These are phyloP conservation scores for Thyatira batis DNA, from an alignment of 2,888 invertebrate genomes.

Conservation along the genomic window DNA sequence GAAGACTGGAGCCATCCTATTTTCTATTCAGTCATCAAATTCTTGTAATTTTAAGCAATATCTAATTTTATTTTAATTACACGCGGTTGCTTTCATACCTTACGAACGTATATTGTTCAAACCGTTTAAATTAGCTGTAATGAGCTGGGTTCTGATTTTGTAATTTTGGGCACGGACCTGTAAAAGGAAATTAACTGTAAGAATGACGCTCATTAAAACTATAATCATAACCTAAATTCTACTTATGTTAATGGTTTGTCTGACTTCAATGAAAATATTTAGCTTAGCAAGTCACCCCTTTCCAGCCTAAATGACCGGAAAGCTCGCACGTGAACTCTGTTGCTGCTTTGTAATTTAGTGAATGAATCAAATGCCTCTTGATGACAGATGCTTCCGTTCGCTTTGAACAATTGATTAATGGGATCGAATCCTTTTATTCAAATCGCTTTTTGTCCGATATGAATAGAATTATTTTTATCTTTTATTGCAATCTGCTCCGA, in stretches of 20 bases:
- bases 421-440: conserved; percentile 29
- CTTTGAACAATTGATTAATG: conserved; percentile 47
- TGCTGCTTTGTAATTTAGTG: neutral
- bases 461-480: conserved; percentile 1
- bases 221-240: neutral
- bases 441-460: conserved; percentile 21
- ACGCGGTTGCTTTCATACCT: too few relatives aligned
- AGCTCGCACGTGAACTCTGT: neutral
- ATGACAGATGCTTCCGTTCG: conserved; percentile 59
- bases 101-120: too few relatives aligned
- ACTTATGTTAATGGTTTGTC: neutral
- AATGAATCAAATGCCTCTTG: conserved; percentile 28
- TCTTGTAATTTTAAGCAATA: too few relatives aligned
- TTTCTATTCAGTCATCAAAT: too few relatives aligned
- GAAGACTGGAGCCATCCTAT: too few relatives aligned
- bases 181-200: too few relatives aligned
- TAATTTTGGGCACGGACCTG: too few relatives aligned
- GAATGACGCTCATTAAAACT: neutral
- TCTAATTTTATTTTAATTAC: too few relatives aligned
- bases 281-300: neutral
- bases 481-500: conserved; percentile 6
- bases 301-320: neutral
- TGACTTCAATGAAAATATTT: neutral
- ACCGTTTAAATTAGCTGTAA: too few relatives aligned
- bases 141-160: too few relatives aligned